Conservation (phyloP, 1,140 invertebrate genomes). For the Aphidius gifuensis region DNA sequence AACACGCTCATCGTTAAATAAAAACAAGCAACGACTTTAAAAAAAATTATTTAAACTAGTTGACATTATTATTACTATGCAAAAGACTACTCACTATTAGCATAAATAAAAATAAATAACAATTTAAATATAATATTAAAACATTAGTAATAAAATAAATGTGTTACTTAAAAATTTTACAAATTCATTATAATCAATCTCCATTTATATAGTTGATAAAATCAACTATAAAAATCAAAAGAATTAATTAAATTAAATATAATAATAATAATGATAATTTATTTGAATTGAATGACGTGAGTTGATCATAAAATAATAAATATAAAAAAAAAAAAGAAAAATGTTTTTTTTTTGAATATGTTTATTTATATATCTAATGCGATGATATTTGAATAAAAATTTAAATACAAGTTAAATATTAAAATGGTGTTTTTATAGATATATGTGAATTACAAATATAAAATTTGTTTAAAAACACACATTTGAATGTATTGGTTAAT, state of each 20-base stretch:
- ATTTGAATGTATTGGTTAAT: not conserved
- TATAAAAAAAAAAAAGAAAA: not conserved
- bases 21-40: slow-evolving; percentile 32
- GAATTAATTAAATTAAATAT: too few relatives aligned
- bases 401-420: not conserved
- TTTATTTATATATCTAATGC: not conserved
- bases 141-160: not conserved
- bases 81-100: not conserved
- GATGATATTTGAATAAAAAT: slow-evolving; percentile 2
- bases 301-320: not conserved
- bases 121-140: too few relatives aligned
- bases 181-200: too few relatives aligned
- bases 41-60: slow-evolving; percentile 18
- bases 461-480: not conserved
- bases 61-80: slow-evolving; percentile 17
- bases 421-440: not conserved
- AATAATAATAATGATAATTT: too few relatives aligned
- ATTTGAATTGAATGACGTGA: too few relatives aligned
- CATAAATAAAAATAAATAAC: too few relatives aligned
- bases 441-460: too few relatives aligned
- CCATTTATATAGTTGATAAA: too few relatives aligned
- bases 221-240: too few relatives aligned
- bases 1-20: slow-evolving; percentile 42
- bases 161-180: too few relatives aligned
- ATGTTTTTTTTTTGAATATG: not conserved